A percentile compares a stretch with the other conserved stretches of the same genome.
Conservation (phyloP, 2,113 vertebrate species). For the Anoplopoma fimbria region DNA sequence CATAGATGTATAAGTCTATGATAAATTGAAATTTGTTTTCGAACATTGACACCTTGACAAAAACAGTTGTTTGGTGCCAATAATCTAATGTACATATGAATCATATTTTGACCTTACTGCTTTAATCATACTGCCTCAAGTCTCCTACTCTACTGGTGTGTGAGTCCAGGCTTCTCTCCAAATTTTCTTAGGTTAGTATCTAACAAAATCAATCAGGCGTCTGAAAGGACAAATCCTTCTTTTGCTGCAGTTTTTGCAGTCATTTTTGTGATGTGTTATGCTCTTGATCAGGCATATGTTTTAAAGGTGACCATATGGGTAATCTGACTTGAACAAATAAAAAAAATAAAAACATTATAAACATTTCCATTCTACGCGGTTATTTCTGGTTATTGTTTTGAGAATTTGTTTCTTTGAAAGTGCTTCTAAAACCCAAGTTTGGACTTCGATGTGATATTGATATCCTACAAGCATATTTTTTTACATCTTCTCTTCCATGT, state of each 20-base stretch:
- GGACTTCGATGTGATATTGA: neutral
- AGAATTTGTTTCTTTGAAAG: neutral
- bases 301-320: neutral
- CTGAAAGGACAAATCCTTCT: neutral
- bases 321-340: slow-evolving; percentile 16
- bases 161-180: neutral
- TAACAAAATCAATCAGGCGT: neutral
- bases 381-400: neutral
- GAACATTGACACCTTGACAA: neutral
- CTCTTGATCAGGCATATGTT: neutral
- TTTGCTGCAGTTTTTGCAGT: slow-evolving; percentile 12
- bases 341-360: neutral
- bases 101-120: neutral
- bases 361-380: neutral
- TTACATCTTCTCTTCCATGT: slow-evolving; percentile 22
- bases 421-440: neutral
- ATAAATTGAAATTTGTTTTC: neutral
- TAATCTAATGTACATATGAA: neutral
- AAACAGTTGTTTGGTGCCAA: slow-evolving; percentile 6
- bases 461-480: neutral
- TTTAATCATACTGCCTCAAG: neutral
- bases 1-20: neutral
- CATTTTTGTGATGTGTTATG: neutral
- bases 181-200: neutral
- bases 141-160: neutral